These are phyloP conservation scores for Oreochromis aureus DNA, from an alignment of 2,113 vertebrate species.

Conservation along the genomic window DNA sequence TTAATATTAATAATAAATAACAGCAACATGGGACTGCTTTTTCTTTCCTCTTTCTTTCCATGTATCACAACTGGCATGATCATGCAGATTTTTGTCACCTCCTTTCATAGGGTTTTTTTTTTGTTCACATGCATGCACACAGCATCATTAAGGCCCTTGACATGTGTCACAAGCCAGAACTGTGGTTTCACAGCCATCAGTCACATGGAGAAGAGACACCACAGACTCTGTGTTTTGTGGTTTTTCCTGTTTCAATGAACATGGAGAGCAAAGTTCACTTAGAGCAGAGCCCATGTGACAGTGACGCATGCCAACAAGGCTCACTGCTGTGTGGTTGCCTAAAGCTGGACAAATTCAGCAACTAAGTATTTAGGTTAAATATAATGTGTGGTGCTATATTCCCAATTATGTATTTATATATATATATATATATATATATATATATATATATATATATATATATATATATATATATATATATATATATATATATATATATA, in stretches of 20 bases:
- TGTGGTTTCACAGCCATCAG: constrained; percentile 9
- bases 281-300: neutral
- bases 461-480: accelerated
- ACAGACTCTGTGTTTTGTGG: neutral
- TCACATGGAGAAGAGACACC: neutral
- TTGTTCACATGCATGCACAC: neutral
- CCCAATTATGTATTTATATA: neutral
- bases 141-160: neutral
- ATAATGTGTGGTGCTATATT: neutral
- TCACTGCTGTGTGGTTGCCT: neutral
- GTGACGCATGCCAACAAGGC: neutral
- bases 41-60: neutral
- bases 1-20: neutral
- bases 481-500: no score
- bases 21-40: neutral
- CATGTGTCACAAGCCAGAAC: constrained; percentile 7
- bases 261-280: neutral
- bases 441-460: no score
- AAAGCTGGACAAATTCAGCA: neutral
- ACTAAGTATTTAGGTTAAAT: neutral
- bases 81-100: neutral
- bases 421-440: neutral
- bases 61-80: neutral
- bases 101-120: neutral
- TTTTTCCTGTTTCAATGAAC: neutral